Percentiles rank a stretch among this genome's conserved stretches.
Conservation (phyloP, 2,888 invertebrate species). For the Dicyrtoma fusca region DNA sequence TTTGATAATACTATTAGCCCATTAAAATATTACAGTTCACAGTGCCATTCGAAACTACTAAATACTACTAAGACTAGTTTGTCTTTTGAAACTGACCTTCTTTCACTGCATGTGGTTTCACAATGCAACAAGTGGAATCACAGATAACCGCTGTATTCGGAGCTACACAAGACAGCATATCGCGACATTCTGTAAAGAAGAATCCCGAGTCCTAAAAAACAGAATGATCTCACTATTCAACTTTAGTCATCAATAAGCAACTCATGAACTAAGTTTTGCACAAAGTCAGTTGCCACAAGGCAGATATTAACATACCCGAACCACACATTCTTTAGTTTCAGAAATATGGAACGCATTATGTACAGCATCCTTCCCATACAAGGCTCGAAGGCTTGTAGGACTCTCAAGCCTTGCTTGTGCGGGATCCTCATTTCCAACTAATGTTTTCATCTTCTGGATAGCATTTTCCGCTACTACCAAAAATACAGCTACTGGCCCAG, state of each 20-base stretch:
- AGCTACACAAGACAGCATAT: conserved; percentile 56
- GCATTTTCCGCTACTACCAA: conserved; percentile 76
- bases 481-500: conserved; percentile 71
- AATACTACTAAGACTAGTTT: no score
- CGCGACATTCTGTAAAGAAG: conserved; percentile 60
- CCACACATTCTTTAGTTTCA: conserved; percentile 58
- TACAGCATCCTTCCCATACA: conserved; percentile 71
- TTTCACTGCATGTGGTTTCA: conserved; percentile 86
- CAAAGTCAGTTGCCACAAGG: no score
- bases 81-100: no score
- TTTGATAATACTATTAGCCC: no score
- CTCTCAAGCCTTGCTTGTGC: conserved; percentile 63
- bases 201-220: conserved; percentile 59
- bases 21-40: conserved; percentile 5
- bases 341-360: conserved; percentile 74
- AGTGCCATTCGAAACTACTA: no score
- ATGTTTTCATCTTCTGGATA: conserved; percentile 65
- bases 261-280: no score
- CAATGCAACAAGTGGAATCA: conserved; percentile 75
- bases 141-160: conserved; percentile 59
- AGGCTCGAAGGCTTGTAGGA: conserved; percentile 68
- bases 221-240: no score
- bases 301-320: conserved; percentile 20
- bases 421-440: conserved; percentile 68
- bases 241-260: no score